phyloP scores from a whole-genome alignment of 2,113 vertebrate genomes.

The Pungitius pungitius region DNA sequence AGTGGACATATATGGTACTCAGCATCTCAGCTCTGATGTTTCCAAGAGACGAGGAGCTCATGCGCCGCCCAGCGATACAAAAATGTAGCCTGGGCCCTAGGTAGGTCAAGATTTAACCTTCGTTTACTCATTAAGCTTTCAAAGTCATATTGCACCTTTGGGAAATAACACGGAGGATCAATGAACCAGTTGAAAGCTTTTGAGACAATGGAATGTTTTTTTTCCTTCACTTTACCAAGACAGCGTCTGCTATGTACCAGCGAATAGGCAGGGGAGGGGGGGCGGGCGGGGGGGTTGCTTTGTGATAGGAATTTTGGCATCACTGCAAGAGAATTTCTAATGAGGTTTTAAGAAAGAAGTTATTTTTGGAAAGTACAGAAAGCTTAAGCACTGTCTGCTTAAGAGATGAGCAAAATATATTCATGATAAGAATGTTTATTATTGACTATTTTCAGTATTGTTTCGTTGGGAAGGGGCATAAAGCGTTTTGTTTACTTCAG shows the following conservation, averaged over 20 bases:
- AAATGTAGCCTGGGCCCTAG: constrained; percentile 63
- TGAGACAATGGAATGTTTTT: constrained; percentile 55
- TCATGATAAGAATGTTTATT: constrained; percentile 67
- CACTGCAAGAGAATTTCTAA: constrained; percentile 78
- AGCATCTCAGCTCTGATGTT: constrained; percentile 54
- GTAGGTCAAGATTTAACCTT: constrained; percentile 67
- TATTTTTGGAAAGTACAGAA: constrained; percentile 67
- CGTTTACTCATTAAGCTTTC: constrained; percentile 70
- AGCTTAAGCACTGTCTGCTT: constrained; percentile 42
- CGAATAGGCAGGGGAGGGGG: constrained; percentile 47
- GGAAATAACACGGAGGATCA: constrained; percentile 59
- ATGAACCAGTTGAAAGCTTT: constrained; percentile 68
- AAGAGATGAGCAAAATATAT: constrained; percentile 64
- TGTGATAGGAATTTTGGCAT: constrained; percentile 76
- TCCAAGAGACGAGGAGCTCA: constrained; percentile 57
- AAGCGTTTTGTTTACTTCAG: constrained; percentile 74
- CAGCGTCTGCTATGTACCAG: constrained; percentile 69
- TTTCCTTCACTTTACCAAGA: constrained; percentile 65
- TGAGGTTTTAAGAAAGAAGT: constrained; percentile 76
- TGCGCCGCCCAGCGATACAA: constrained; percentile 36
- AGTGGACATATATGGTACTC: constrained; percentile 57
- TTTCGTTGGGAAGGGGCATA: constrained; percentile 59
- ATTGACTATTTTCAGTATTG: constrained; percentile 74
- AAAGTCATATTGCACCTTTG: constrained; percentile 76
- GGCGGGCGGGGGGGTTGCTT: constrained; percentile 14